Percentiles rank a stretch among this genome's conserved stretches.
phyloP scores from a whole-genome alignment of 1,140 invertebrate genomes.

The Paracyclopina nana region DNA sequence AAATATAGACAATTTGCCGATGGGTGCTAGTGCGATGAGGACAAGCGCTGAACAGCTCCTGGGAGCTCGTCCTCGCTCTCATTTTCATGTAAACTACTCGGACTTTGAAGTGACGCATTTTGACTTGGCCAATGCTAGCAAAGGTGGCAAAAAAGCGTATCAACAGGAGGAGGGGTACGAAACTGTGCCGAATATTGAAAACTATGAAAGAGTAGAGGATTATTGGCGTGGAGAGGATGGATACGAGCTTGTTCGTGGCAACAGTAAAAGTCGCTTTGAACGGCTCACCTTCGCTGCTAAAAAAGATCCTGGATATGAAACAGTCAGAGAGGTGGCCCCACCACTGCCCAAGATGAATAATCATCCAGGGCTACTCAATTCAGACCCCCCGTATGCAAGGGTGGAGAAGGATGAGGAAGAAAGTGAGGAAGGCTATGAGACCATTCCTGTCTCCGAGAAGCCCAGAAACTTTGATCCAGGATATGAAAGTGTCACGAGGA shows the following conservation, averaged over 20 bases:
- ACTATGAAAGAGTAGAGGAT: not conserved
- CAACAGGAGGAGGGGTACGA: not conserved
- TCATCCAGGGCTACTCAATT: not conserved
- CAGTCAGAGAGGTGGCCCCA: not conserved
- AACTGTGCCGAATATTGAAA: not conserved
- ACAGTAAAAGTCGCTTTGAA: not conserved
- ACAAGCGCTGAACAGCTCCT: not conserved
- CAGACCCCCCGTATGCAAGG: not conserved
- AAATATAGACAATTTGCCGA: too few species aligned
- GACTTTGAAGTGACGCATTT: not conserved
- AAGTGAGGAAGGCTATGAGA: not conserved
- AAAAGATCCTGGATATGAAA: not conserved
- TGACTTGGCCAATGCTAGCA: not conserved
- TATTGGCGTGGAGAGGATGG: not conserved
- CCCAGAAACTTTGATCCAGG: not conserved
- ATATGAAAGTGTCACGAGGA: not conserved
- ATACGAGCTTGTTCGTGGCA: not conserved
- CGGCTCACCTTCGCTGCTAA: not conserved
- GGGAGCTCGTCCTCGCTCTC: not conserved
- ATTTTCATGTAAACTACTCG: not conserved
- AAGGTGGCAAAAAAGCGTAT: not conserved
- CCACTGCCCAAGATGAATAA: too few species aligned
- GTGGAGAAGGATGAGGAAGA: not conserved
- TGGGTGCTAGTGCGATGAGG: conserved; percentile 1
- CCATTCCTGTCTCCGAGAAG: not conserved